These are phyloP conservation scores for Nothura maculosa DNA, from an alignment of 2,797 vertebrate species.

Conservation along the genomic window DNA sequence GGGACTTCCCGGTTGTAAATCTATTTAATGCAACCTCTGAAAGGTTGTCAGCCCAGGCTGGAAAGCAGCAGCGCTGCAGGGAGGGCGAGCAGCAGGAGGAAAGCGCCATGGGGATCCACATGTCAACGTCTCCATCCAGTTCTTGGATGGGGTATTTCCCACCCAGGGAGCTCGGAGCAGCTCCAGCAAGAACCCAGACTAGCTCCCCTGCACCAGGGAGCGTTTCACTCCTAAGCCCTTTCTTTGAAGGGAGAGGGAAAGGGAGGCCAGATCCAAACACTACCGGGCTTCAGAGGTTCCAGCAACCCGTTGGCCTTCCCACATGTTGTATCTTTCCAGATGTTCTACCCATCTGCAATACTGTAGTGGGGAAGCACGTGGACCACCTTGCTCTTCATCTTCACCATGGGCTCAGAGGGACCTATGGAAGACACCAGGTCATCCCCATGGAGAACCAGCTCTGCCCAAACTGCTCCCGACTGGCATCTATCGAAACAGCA, in stretches of 20 bases:
- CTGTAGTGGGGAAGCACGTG: neutral
- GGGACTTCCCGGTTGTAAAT: neutral
- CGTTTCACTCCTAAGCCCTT: rapidly evolving
- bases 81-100: too few species aligned
- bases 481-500: neutral
- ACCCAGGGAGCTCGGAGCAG: too few species aligned
- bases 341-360: neutral
- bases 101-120: too few species aligned
- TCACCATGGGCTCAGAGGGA: neutral
- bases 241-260: neutral
- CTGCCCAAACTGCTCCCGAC: neutral
- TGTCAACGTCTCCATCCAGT: too few species aligned
- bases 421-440: neutral
- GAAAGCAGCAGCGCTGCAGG: too few species aligned
- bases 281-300: neutral
- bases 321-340: neutral
- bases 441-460: neutral
- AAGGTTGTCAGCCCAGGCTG: neutral
- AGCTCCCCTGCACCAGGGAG: neutral
- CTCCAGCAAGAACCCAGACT: neutral
- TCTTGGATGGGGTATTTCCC: too few species aligned
- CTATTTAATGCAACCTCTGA: neutral
- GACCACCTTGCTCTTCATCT: neutral
- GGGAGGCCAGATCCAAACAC: rapidly evolving
- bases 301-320: neutral